phyloP scores from a whole-genome alignment of 1,140 invertebrate genomes.

The Drosophila leontia region DNA sequence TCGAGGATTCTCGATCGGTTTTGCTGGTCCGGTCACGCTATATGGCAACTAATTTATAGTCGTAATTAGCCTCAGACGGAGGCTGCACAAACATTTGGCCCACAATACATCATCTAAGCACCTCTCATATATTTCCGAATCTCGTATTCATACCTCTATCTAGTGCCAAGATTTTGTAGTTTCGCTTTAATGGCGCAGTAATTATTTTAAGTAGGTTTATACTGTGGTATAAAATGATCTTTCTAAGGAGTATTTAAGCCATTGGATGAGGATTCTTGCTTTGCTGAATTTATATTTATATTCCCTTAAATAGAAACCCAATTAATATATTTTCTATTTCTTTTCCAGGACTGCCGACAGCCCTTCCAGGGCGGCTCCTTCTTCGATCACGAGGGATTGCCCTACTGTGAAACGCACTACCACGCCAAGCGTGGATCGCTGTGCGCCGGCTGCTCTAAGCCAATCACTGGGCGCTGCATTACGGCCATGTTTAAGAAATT shows the following conservation, averaged over 20 bases:
- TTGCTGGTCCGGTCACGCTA: constrained; percentile 53
- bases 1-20: constrained; percentile 36
- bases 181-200: constrained; percentile 45
- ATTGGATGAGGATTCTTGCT: background rate
- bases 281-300: background rate
- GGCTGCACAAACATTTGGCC: constrained; percentile 42
- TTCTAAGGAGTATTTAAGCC: background rate
- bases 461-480: constrained; percentile 98
- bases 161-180: constrained; percentile 28
- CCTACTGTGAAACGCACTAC: constrained; percentile 99
- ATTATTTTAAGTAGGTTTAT: constrained; percentile 20
- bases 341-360: constrained; percentile 93
- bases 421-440: constrained; percentile 98
- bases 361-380: constrained; percentile 97
- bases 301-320: background rate
- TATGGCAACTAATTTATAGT: constrained; percentile 73
- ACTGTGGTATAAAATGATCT: constrained; percentile 2
- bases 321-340: background rate
- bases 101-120: constrained; percentile 58
- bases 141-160: background rate
- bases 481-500: constrained; percentile 99
- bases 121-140: constrained; percentile 22
- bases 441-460: constrained; percentile 98
- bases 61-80: constrained; percentile 67
- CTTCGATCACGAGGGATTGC: constrained; percentile 97